A percentile compares a stretch with the other conserved stretches of the same genome.
phyloP scores from a whole-genome alignment of 2,888 invertebrate species.

The Mystacides longicornis region DNA sequence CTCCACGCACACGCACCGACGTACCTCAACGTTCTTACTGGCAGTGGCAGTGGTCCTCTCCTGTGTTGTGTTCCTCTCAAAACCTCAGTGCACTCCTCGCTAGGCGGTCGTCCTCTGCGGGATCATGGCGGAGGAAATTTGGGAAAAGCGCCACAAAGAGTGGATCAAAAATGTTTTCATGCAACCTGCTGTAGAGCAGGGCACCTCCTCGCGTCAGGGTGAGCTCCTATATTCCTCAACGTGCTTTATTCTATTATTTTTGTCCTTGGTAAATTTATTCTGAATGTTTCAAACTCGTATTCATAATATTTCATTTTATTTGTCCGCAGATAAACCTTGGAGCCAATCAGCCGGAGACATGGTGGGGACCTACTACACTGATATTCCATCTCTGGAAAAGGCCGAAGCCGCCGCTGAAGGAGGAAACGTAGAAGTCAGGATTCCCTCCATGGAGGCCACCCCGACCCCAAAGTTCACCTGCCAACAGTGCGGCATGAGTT shows the following conservation, averaged over 20 bases:
- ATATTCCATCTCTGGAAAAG: slow-evolving; percentile 26
- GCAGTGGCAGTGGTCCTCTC: slow-evolving; percentile 6
- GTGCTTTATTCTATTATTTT: not conserved
- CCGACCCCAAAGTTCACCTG: slow-evolving; percentile 46
- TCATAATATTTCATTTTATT: slow-evolving; percentile 33
- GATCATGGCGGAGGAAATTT: slow-evolving; percentile 30
- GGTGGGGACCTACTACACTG: slow-evolving; percentile 44
- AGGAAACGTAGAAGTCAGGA: slow-evolving; percentile 31
- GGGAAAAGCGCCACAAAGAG: slow-evolving; percentile 38
- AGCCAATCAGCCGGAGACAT: slow-evolving; percentile 38
- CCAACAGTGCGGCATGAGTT: slow-evolving; percentile 65
- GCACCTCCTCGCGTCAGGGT: slow-evolving; percentile 7
- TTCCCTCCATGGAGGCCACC: slow-evolving; percentile 27
- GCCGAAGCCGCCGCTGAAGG: slow-evolving; percentile 34
- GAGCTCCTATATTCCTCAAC: not conserved
- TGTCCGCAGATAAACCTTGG: slow-evolving; percentile 45
- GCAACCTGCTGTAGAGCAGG: slow-evolving; percentile 36
- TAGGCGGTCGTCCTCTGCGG: slow-evolving; percentile 9
- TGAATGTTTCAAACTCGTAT: too few relatives aligned
- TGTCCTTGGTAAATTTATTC: not conserved
- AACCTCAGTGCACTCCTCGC: slow-evolving; percentile 13
- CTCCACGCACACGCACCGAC: slow-evolving; percentile 12
- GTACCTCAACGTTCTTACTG: too few relatives aligned
- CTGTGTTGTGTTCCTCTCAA: slow-evolving; percentile 13
- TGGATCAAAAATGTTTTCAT: slow-evolving; percentile 46